A percentile compares a stretch with the other conserved stretches of the same genome.
phyloP scores from a whole-genome alignment of 2,888 invertebrate species.

The Heteromurus nitidus region DNA sequence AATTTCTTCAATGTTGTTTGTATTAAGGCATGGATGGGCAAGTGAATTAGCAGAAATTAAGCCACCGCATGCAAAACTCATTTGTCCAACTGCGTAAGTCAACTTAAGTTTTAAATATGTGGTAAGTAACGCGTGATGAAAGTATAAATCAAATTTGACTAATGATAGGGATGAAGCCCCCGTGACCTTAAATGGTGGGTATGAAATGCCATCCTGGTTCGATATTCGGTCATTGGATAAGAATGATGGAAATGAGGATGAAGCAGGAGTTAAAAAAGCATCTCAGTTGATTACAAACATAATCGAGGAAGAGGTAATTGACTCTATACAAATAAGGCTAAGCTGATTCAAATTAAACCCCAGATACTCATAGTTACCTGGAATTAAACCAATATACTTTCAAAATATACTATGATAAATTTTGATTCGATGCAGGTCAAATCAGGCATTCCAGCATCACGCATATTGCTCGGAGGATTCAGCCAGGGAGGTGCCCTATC shows the following conservation, averaged over 20 bases:
- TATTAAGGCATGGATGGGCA: constrained; percentile 96
- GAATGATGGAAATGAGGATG: constrained; percentile 70
- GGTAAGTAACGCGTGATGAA: neutral
- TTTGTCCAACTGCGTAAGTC: constrained; percentile 83
- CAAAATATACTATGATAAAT: no score
- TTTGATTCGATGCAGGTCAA: constrained; percentile 75
- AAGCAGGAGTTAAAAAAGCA: constrained; percentile 69
- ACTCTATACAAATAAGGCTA: no score
- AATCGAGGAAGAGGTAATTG: constrained; percentile 69
- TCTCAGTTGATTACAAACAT: constrained; percentile 60
- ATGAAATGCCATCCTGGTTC: constrained; percentile 95
- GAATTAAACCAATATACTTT: no score
- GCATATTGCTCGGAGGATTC: constrained; percentile 94
- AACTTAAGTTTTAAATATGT: neutral
- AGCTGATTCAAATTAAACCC: no score
- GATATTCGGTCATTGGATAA: constrained; percentile 71
- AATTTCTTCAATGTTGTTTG: no score
- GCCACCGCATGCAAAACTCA: constrained; percentile 90
- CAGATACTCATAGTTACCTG: no score
- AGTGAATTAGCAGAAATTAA: constrained; percentile 88
- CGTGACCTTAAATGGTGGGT: constrained; percentile 93
- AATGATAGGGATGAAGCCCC: constrained; percentile 84
- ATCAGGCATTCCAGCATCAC: constrained; percentile 88
- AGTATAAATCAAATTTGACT: neutral
- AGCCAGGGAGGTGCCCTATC: constrained; percentile 98